Evolutionary conservation across 2,888 invertebrate genomes (phyloP), one percentile per base, ranked within the genome.

Genomic region (Rhimphoctona megacephalus): DNA sequence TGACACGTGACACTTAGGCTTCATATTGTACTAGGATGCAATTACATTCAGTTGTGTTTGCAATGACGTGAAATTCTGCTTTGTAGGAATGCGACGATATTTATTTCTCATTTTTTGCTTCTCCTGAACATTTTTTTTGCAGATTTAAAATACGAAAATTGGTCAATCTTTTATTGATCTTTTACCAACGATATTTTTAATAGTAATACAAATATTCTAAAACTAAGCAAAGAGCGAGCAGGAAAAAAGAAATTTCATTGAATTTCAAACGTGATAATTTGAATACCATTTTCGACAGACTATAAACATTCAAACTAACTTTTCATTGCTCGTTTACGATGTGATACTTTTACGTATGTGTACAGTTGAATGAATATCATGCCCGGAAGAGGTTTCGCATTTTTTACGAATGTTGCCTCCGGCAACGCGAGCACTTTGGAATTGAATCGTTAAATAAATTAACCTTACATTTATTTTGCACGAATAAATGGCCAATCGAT

Each of bases 401-500:
- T 36, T 64, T 25, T 80, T 64, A 80, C 64, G 72, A 72, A 64
- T 43, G 43, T 70, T 43, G 33, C 64, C 36, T 49, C 72, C 43
- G 57, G 43, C 61, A 43, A 70, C 46, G 61, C 22, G 46, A 61
- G 64, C 57, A n/a, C 17, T 30, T n/a, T 61, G 25, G 14, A 64
- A 36, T 30, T 33, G 46, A 72, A 72, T 64, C 72, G 49, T 72
- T 61, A 69, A 43, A 79, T 79, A 43, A 39, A 70, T 69, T 57
- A n/a, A 39, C 4, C 57, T 57, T 25, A 25, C 54, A 54, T 54
- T 9, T 57, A 57, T 25, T 57, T 25, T 25, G 64, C 33, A 11
- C 33, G 64, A 64, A 66, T 66, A 36, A 36, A 66, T 36, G 57
- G 14, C 30, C 57, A 14, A 61, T 61, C 57, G 57, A 61, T 61